Evolutionary conservation across 2,797 vertebrate genomes (phyloP), one percentile per base, ranked within the genome.

Genomic region (Pygocentrus nattereri): DNA sequence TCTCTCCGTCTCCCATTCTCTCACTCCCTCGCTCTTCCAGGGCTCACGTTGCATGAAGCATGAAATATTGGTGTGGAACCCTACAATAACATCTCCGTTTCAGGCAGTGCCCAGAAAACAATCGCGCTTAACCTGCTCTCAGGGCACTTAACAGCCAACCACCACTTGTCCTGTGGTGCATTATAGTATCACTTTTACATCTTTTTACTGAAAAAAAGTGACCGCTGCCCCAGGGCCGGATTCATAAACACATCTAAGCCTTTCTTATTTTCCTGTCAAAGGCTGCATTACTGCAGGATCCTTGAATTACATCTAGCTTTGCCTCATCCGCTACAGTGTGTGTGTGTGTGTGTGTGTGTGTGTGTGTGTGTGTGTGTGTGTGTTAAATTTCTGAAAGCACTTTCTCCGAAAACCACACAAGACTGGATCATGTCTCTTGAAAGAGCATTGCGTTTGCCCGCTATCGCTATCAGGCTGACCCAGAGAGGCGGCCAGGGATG

Each of bases 111-210:
- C 64, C 74, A 59, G 44, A 64, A 78, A 80, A 74, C 77, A 74
- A 62, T 78, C 72, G 38, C 38, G 34, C 49, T 69, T 72, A 44
- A 52, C 70, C 77, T 59, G 73, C 76, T 70, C 74, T 75, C 56
- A 78, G 81, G 79, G 50, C 87, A 84, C 86, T 86, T 81, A 78
- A 81, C 65, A 41, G 31, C 78, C 80, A 82, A 85, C 85, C 82
- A 74, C 85, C 34, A 49, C 81, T 58, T 81, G 83, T 74, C 78
- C 71, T 84, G 87, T 21, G 85, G 87, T 87, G 80, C 86, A 86
- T 87, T 89, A 87, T 85, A 47, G 81, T 89, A 89, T 89, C 87
- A 70, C 44, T 84, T 88, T 77, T 84, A 82, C 85, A 69, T 71
- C 64, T 76, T 73, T 61, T 71, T 34, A 74, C 64, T 19, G 23